These are phyloP conservation scores for Eospalax fontanierii DNA, from an alignment of 2,797 vertebrate species.

Conservation along the genomic window DNA sequence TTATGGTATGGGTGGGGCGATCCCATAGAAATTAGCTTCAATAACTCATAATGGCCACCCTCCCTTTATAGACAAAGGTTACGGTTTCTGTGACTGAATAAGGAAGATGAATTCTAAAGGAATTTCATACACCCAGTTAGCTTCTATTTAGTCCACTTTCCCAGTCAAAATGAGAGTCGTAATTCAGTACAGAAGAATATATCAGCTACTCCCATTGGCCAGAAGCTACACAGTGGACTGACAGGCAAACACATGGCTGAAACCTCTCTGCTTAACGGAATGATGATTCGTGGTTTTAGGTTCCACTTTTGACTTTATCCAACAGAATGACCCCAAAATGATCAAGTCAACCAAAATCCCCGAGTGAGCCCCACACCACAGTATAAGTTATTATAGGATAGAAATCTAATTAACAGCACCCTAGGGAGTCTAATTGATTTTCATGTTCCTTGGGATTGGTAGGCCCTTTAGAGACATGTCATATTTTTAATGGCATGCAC, in stretches of 20 bases:
- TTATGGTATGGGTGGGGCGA: too few relatives aligned
- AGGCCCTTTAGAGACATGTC: not conserved
- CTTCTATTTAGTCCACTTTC: not conserved
- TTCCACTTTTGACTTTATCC: conserved; percentile 42
- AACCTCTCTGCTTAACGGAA: conserved; percentile 19
- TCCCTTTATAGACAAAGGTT: not conserved
- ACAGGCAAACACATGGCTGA: not conserved
- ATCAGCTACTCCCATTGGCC: not conserved
- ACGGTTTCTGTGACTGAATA: not conserved
- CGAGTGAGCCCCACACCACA: not conserved
- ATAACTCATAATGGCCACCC: not conserved
- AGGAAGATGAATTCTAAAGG: not conserved
- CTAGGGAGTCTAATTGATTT: not conserved
- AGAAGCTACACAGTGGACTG: conserved; percentile 9
- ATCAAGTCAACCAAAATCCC: conserved; percentile 13
- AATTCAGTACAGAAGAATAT: conserved; percentile 46
- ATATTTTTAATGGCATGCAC: conserved; percentile 34
- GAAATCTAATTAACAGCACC: not conserved
- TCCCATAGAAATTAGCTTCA: not conserved
- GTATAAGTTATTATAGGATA: not conserved
- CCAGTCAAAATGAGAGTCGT: conserved; percentile 33
- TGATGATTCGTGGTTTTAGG: not conserved
- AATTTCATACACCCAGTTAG: conserved; percentile 5
- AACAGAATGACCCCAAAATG: not conserved
- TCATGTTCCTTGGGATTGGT: not conserved